These are phyloP conservation scores for Cataglyphis altisquamis DNA, from an alignment of 2,888 invertebrate species.

Conservation along the genomic window DNA sequence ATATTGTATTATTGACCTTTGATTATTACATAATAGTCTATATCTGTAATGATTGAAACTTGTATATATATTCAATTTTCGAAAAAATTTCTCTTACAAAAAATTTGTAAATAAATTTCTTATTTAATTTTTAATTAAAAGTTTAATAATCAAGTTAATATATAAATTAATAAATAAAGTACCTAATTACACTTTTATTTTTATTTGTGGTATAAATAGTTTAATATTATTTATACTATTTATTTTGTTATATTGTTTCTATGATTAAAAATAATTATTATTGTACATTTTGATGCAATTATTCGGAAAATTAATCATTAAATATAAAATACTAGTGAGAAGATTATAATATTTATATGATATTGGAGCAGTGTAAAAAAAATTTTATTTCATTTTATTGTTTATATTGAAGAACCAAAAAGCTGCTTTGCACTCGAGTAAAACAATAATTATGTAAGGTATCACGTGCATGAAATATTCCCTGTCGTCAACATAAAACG, in stretches of 20 bases:
- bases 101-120: neutral
- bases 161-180: neutral
- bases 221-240: no score
- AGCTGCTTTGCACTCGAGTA: neutral
- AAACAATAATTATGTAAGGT: neutral
- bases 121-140: slow-evolving; percentile 1
- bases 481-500: slow-evolving; percentile 25
- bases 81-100: neutral
- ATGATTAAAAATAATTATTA: neutral
- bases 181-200: neutral
- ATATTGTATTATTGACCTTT: neutral
- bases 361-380: neutral
- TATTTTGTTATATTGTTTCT: neutral
- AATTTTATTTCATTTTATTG: neutral
- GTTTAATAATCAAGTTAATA: neutral
- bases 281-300: neutral
- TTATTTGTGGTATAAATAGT: neutral
- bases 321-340: neutral
- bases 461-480: slow-evolving; percentile 32
- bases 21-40: neutral
- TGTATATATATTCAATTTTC: neutral
- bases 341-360: neutral
- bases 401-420: neutral
- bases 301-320: neutral
- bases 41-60: neutral